Percentiles rank a stretch among this genome's conserved stretches.
These are phyloP conservation scores for Laothoe populi DNA, from an alignment of 2,888 invertebrate genomes.

Conservation along the genomic window DNA sequence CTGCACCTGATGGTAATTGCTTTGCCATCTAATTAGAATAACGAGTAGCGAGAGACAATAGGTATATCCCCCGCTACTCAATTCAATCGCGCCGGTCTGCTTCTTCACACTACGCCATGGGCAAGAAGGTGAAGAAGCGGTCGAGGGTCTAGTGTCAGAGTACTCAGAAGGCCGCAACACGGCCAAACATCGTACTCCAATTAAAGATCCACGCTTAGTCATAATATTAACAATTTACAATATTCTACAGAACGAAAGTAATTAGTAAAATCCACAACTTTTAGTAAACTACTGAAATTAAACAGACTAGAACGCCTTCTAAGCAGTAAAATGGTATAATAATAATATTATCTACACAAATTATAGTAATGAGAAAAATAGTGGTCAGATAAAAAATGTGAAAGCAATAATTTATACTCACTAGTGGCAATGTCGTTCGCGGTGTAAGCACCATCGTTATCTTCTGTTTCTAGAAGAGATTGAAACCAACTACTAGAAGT, in stretches of 20 bases:
- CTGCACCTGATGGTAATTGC: no score
- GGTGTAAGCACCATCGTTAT: conserved; percentile 60
- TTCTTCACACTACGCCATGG: no score
- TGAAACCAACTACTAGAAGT: conserved; percentile 72
- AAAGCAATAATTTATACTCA: conserved; percentile 33
- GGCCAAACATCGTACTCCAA: no score
- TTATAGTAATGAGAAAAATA: conserved; percentile 22
- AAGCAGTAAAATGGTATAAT: neutral
- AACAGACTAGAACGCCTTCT: conserved; percentile 17
- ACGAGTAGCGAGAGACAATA: no score
- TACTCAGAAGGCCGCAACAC: no score
- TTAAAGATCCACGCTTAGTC: no score
- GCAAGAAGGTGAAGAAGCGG: no score
- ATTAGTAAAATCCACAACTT: conserved; percentile 28
- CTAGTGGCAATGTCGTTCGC: conserved; percentile 41
- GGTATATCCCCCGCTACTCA: no score
- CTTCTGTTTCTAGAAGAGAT: conserved; percentile 69
- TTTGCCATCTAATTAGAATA: no score
- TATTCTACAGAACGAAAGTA: conserved; percentile 17
- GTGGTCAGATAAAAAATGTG: neutral
- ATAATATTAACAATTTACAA: conserved; percentile 26
- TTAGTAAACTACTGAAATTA: conserved; percentile 21
- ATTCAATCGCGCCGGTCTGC: no score
- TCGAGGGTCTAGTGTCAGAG: no score
- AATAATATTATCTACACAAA: neutral